Conservation (phyloP, 2,797 vertebrate species). For the Sarcoramphus papa region DNA sequence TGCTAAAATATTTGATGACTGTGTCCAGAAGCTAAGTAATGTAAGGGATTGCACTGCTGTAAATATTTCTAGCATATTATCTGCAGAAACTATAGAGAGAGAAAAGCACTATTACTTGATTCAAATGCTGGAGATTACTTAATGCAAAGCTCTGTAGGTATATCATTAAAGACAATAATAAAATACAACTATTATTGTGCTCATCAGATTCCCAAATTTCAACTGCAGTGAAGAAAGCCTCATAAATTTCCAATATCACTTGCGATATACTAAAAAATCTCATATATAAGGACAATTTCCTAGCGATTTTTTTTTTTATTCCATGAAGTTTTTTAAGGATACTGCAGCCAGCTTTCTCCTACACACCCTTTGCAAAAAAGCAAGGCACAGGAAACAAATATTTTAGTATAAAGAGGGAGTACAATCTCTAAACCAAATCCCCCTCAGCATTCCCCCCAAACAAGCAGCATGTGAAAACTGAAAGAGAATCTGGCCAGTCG, state of each 20-base stretch:
- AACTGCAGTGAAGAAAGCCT: not conserved
- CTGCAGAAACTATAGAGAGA: not conserved
- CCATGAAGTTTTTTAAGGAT: not conserved
- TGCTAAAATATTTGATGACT: not conserved
- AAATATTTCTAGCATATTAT: not conserved
- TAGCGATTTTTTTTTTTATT: not conserved
- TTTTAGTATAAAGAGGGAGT: slow-evolving; percentile 7
- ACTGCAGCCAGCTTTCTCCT: not conserved
- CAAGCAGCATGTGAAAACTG: not conserved
- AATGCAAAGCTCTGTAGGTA: not conserved
- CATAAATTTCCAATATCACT: not conserved
- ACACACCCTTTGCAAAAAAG: not conserved
- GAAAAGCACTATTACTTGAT: not conserved
- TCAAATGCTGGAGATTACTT: not conserved
- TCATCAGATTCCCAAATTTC: not conserved
- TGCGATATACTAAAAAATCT: not conserved
- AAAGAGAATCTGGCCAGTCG: not conserved
- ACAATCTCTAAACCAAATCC: not conserved
- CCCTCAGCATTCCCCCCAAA: not conserved
- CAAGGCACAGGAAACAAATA: slow-evolving; percentile 2
- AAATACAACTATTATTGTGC: not conserved
- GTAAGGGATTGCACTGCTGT: not conserved
- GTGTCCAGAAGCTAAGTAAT: not conserved
- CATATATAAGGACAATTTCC: not conserved
- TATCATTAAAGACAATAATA: not conserved